Conservation (phyloP, 2,888 invertebrate species). For the Villa cingulata region DNA sequence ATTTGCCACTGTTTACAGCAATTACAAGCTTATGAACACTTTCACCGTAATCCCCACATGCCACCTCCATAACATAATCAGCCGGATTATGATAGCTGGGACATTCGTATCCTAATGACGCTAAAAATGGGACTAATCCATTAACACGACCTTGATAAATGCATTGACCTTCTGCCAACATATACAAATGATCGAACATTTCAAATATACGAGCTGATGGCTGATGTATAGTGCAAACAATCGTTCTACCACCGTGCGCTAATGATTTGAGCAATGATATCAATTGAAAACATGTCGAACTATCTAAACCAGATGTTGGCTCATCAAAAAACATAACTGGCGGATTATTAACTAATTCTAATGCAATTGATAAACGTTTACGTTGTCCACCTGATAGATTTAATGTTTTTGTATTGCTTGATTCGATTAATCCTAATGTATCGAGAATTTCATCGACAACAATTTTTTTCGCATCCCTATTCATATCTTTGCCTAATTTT, state of each 20-base stretch:
- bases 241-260: slow-evolving; percentile 76
- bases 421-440: slow-evolving; percentile 66
- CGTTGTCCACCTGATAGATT: slow-evolving; percentile 83
- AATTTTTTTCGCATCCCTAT: slow-evolving; percentile 55
- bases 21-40: slow-evolving; percentile 71
- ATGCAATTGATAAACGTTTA: slow-evolving; percentile 78
- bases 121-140: slow-evolving; percentile 76
- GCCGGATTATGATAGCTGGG: slow-evolving; percentile 95
- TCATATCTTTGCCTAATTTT: slow-evolving; percentile 71
- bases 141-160: slow-evolving; percentile 78
- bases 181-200: slow-evolving; percentile 88
- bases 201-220: slow-evolving; percentile 91
- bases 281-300: slow-evolving; percentile 88
- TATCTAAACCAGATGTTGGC: slow-evolving; percentile 85
- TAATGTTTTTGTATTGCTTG: slow-evolving; percentile 62
- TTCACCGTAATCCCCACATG: slow-evolving; percentile 88
- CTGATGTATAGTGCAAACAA: slow-evolving; percentile 94
- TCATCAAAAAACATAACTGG: slow-evolving; percentile 97
- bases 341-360: slow-evolving; percentile 89
- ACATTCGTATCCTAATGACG: slow-evolving; percentile 72
- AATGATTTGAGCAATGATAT: slow-evolving; percentile 76
- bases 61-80: slow-evolving; percentile 94
- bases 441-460: slow-evolving; percentile 78
- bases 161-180: slow-evolving; percentile 84
- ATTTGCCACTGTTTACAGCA: slow-evolving; percentile 69